phyloP scores from a whole-genome alignment of 1,140 invertebrate species.

The Temnothorax nylanderi region DNA sequence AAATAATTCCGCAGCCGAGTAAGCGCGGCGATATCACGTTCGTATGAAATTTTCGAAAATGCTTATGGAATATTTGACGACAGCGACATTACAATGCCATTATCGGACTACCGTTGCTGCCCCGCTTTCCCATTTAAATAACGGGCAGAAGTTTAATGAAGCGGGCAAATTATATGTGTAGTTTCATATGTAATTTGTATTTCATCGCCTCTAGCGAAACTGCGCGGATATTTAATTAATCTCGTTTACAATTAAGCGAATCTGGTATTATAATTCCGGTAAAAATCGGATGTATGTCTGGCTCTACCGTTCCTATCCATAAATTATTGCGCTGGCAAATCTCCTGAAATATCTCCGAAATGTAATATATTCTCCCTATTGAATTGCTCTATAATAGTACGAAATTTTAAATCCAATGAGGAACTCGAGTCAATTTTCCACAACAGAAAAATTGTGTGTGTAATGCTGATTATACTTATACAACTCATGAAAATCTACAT shows the following conservation, averaged over 20 bases:
- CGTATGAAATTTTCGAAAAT: constrained; percentile 30
- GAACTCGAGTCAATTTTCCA: neutral
- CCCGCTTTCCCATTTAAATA: constrained; percentile 10
- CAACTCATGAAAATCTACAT: neutral
- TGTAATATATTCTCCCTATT: neutral
- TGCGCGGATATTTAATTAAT: constrained; percentile 37
- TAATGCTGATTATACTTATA: constrained; percentile 1
- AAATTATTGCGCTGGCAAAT: neutral
- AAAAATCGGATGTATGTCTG: neutral
- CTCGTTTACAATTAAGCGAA: neutral
- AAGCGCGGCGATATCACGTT: neutral
- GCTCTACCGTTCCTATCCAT: neutral
- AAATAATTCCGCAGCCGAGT: constrained; percentile 1
- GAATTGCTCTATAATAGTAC: neutral
- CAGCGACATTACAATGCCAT: constrained; percentile 14
- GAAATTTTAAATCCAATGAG: neutral
- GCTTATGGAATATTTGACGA: constrained; percentile 43
- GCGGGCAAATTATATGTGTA: constrained; percentile 11
- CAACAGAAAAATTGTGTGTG: neutral
- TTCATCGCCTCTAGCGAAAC: neutral
- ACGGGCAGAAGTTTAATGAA: constrained; percentile 42
- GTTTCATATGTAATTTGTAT: neutral
- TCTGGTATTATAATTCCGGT: constrained; percentile 12
- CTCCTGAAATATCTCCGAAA: neutral
- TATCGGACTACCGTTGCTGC: neutral